A percentile compares a stretch with the other conserved stretches of the same genome.
phyloP scores from a whole-genome alignment of 1,140 invertebrate species.

The Phymorhynchus buccinoides region DNA sequence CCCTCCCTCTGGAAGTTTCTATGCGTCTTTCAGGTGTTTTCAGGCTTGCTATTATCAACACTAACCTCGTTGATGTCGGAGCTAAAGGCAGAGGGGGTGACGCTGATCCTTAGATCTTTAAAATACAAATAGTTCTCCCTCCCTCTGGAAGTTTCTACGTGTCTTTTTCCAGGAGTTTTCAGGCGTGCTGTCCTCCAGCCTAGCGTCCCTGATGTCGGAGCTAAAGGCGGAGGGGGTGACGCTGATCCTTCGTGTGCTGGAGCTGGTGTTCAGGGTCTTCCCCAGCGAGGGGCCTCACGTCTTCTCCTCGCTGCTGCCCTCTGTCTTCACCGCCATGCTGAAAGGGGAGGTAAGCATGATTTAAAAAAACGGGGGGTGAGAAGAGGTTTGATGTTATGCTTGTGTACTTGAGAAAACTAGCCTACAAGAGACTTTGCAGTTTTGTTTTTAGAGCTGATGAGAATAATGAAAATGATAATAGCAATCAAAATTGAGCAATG shows the following conservation, averaged over 20 bases:
- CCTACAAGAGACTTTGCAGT: too few relatives aligned
- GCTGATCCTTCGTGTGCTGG: slow-evolving; percentile 80
- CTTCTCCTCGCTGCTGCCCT: slow-evolving; percentile 67
- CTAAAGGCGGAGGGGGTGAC: slow-evolving; percentile 85
- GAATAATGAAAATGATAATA: too few relatives aligned
- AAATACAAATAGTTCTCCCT: not conserved
- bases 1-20: too few relatives aligned
- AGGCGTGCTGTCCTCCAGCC: slow-evolving; percentile 79
- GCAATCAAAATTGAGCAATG: too few relatives aligned
- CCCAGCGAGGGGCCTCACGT: slow-evolving; percentile 75
- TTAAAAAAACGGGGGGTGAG: not conserved
- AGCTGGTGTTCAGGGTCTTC: slow-evolving; percentile 70
- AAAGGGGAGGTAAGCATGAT: slow-evolving; percentile 77
- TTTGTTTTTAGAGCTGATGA: too few relatives aligned
- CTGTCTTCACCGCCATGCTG: slow-evolving; percentile 75
- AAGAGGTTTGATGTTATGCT: too few relatives aligned
- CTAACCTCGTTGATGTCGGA: slow-evolving; percentile 84
- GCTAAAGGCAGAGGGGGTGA: slow-evolving; percentile 84
- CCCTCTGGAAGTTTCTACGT: too few relatives aligned
- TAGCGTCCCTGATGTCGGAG: slow-evolving; percentile 83
- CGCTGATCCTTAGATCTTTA: slow-evolving; percentile 77
- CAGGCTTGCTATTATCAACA: slow-evolving; percentile 79
- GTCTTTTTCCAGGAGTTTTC: slow-evolving; percentile 76
- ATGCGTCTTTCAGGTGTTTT: slow-evolving; percentile 73
- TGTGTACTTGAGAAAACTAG: too few relatives aligned